phyloP scores from a whole-genome alignment of 2,113 vertebrate genomes.

The Ameiurus melas region DNA sequence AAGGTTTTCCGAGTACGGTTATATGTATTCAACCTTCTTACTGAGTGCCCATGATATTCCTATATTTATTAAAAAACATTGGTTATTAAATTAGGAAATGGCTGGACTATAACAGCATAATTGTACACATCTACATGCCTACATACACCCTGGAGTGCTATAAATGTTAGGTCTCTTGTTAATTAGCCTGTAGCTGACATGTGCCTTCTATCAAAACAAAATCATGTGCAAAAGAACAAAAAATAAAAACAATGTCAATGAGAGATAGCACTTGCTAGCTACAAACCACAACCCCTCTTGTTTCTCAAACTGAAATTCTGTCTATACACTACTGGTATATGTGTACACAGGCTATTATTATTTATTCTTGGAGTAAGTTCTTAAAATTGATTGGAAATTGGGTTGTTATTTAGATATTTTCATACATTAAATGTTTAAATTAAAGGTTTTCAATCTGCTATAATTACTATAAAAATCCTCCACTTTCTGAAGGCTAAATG shows the following conservation, averaged over 20 bases:
- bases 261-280: not conserved
- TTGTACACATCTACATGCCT: not conserved
- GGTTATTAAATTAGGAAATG: not conserved
- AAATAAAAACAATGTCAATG: not conserved
- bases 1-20: not conserved
- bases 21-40: not conserved
- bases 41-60: not conserved
- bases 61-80: not conserved
- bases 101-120: not conserved
- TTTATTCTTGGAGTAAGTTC: not conserved
- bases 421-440: not conserved
- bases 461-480: not conserved
- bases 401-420: not conserved
- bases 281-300: not conserved
- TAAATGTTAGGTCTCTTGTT: not conserved
- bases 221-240: no score
- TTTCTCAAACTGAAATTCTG: not conserved
- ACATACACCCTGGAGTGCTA: not conserved
- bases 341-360: not conserved
- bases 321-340: not conserved
- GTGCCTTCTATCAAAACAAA: not conserved
- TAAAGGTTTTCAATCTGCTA: not conserved
- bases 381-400: not conserved
- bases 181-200: not conserved
- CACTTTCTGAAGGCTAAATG: not conserved